Conservation (phyloP, 2,113 vertebrate species). For the Crypturellus undulatus region DNA sequence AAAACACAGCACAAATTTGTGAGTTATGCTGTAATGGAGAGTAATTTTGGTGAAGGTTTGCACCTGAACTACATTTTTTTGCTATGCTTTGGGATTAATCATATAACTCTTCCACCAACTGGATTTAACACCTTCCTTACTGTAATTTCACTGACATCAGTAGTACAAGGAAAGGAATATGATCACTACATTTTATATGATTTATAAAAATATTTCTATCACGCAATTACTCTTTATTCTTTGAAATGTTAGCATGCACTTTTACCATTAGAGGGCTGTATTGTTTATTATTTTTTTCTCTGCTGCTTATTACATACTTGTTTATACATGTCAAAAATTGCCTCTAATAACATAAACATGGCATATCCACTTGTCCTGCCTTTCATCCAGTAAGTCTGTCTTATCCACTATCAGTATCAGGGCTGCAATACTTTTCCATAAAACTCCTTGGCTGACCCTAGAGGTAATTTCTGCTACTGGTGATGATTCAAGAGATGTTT, state of each 20-base stretch:
- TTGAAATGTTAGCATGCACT: not conserved
- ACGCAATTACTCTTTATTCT: not conserved
- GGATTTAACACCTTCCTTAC: not conserved
- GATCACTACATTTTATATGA: not conserved
- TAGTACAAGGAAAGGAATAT: not conserved
- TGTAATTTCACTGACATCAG: not conserved
- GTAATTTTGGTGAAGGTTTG: not conserved
- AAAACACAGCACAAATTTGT: not conserved
- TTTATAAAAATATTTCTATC: not conserved
- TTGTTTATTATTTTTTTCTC: constrained; percentile 25
- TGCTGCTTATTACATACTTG: not conserved
- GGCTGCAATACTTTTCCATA: not conserved
- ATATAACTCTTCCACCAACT: not conserved
- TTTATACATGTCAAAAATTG: not conserved
- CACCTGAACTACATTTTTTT: not conserved
- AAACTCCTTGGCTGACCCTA: not conserved
- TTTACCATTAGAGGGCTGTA: constrained; percentile 66
- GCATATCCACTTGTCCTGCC: not conserved
- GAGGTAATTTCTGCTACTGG: not conserved
- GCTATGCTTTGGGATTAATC: not conserved
- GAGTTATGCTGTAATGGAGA: not conserved
- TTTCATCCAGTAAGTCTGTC: not conserved
- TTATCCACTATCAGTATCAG: not conserved
- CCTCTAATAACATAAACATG: not conserved
- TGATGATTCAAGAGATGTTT: not conserved